phyloP scores from a whole-genome alignment of 2,888 invertebrate species.

The Belgica antarctica region DNA sequence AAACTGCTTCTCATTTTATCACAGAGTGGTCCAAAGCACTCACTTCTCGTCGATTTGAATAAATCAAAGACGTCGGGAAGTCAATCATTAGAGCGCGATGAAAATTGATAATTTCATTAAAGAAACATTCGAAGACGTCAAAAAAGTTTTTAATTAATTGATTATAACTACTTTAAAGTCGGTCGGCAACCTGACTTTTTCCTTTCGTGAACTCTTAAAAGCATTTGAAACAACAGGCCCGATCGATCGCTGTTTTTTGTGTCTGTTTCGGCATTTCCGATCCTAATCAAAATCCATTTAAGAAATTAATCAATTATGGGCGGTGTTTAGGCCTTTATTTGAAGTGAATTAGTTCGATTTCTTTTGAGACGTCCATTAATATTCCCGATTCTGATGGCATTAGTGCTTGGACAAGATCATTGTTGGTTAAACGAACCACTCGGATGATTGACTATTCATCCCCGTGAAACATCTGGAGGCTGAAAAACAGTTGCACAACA shows the following conservation, averaged over 20 bases:
- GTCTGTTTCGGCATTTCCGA: slow-evolving; percentile 38
- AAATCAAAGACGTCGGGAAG: slow-evolving; percentile 45
- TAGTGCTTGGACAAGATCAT: too few relatives aligned
- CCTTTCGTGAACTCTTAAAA: slow-evolving; percentile 28
- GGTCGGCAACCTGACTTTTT: slow-evolving; percentile 36
- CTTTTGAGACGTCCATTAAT: slow-evolving; percentile 7
- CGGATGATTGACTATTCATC: too few relatives aligned
- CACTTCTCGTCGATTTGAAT: not conserved
- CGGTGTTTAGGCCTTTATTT: not conserved
- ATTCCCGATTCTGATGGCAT: too few relatives aligned
- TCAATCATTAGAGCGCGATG: slow-evolving; percentile 40
- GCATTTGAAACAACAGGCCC: slow-evolving; percentile 27
- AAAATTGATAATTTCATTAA: slow-evolving; percentile 44
- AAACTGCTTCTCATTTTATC: not conserved
- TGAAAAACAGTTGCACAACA: too few relatives aligned
- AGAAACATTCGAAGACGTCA: slow-evolving; percentile 18
- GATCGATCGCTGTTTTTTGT: not conserved
- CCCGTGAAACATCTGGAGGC: too few relatives aligned
- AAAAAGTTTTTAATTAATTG: slow-evolving; percentile 41
- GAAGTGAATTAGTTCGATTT: slow-evolving; percentile 5
- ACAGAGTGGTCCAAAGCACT: not conserved
- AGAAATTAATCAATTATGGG: slow-evolving; percentile 44
- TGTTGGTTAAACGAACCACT: too few relatives aligned
- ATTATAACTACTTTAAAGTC: slow-evolving; percentile 35
- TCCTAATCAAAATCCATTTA: slow-evolving; percentile 43